Conservation (phyloP, 1,140 invertebrate species). For the Physella acuta region DNA sequence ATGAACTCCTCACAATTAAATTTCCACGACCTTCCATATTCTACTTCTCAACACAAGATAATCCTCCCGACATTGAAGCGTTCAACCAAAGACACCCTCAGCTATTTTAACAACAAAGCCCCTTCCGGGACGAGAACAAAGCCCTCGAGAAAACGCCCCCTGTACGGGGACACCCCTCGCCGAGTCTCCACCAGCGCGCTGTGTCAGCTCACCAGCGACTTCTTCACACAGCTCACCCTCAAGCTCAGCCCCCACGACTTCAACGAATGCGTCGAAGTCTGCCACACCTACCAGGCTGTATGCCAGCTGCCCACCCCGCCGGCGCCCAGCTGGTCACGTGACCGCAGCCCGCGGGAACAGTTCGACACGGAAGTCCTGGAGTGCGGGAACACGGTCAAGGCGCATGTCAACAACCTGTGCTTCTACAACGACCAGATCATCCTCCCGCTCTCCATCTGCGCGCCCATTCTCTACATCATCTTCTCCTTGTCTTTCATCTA, state of each 20-base stretch:
- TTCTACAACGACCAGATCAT: conserved; percentile 16
- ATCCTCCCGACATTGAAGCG: too few relatives aligned
- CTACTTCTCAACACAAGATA: too few relatives aligned
- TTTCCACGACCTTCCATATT: too few relatives aligned
- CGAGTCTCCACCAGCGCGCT: background rate
- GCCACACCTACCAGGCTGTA: conserved; percentile 5
- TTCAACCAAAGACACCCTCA: too few relatives aligned
- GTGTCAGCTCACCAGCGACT: background rate
- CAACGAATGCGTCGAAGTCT: conserved; percentile 2
- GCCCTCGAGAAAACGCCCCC: too few relatives aligned
- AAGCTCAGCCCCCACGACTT: background rate
- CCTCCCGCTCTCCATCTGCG: conserved; percentile 13
- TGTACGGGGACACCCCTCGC: too few relatives aligned
- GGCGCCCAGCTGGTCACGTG: background rate
- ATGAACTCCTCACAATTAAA: too few relatives aligned
- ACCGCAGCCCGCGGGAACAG: background rate
- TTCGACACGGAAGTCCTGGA: background rate
- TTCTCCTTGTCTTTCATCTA: conserved; percentile 19
- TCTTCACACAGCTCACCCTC: background rate
- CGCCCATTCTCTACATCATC: background rate
- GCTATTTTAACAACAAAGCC: too few relatives aligned
- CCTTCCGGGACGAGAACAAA: too few relatives aligned
- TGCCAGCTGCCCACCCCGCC: background rate
- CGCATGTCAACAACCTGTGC: conserved; percentile 11
- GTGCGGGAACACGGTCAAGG: background rate